Evolutionary conservation across 2,113 vertebrate genomes (phyloP).

Genomic region (Melanostigma gelatinosum): DNA sequence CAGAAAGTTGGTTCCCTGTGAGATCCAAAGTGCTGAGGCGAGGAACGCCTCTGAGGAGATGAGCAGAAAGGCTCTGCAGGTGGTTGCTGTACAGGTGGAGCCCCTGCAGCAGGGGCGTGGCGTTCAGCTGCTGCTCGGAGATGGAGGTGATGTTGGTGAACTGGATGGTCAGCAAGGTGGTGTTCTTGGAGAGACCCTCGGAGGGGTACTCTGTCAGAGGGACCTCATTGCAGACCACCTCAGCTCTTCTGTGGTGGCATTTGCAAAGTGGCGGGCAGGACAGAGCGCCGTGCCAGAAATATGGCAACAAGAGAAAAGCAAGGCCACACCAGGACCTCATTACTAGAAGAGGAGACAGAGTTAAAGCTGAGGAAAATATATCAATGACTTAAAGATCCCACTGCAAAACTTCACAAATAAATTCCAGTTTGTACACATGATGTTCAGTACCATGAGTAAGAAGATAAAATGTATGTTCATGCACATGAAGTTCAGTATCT

Average conservation of each 20-base stretch:
- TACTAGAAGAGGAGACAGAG: constrained; percentile 16
- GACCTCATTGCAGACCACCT: constrained; percentile 80
- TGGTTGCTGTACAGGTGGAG: constrained; percentile 87
- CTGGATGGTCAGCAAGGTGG: constrained; percentile 82
- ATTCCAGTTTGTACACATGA: constrained; percentile 4
- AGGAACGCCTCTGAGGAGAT: constrained; percentile 77
- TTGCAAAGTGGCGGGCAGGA: constrained; percentile 77
- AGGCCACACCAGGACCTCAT: constrained; percentile 64
- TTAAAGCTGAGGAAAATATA: neutral
- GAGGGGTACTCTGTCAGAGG: constrained; percentile 77
- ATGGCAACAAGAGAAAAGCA: constrained; percentile 55
- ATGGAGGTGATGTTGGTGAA: constrained; percentile 85
- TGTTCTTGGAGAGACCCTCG: constrained; percentile 65
- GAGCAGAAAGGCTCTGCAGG: constrained; percentile 74
- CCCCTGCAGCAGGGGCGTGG: constrained; percentile 77
- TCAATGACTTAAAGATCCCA: neutral
- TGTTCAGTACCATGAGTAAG: neutral
- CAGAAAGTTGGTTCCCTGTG: constrained; percentile 80
- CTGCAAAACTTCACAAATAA: constrained; percentile 2
- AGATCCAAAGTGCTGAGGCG: constrained; percentile 85
- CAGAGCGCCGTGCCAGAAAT: constrained; percentile 54
- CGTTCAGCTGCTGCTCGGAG: constrained; percentile 61
- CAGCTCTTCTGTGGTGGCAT: constrained; percentile 72
- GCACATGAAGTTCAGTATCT: neutral
- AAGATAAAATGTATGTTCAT: neutral